Conservation (phyloP, 2,113 vertebrate species). For the Chascanopsetta lugubris region DNA sequence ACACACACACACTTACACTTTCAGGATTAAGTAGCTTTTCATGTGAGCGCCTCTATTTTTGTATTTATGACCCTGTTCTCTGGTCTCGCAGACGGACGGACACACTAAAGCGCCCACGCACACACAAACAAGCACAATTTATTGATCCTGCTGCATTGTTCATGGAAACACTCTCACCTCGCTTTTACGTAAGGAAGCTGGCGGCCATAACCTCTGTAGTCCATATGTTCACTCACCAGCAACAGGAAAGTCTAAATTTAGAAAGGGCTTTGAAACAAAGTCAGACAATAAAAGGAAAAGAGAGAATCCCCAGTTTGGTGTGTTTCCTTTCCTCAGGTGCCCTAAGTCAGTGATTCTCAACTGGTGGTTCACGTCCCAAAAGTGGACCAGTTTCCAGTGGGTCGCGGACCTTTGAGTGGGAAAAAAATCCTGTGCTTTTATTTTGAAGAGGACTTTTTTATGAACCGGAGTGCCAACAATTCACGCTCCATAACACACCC, state of each 20-base stretch:
- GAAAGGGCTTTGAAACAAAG: slow-evolving; percentile 13
- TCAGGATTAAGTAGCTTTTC: slow-evolving; percentile 37
- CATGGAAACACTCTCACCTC: slow-evolving; percentile 40
- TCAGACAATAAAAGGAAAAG: slow-evolving; percentile 31
- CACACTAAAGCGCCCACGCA: slow-evolving; percentile 50
- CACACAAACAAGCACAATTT: slow-evolving; percentile 54
- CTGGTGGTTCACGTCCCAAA: too few species aligned
- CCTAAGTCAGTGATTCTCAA: too few species aligned
- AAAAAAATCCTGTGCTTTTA: too few species aligned
- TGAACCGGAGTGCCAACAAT: too few species aligned
- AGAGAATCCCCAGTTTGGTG: too few species aligned
- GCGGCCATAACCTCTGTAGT: slow-evolving; percentile 43
- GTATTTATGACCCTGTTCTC: slow-evolving; percentile 37
- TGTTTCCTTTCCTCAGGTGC: too few species aligned
- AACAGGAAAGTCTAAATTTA: slow-evolving; percentile 54
- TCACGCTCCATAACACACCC: too few species aligned
- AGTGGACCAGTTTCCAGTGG: too few species aligned
- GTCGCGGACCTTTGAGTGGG: too few species aligned
- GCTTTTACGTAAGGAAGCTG: slow-evolving; percentile 64
- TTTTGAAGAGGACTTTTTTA: too few species aligned
- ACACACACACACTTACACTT: slow-evolving; percentile 37
- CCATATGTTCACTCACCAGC: slow-evolving; percentile 56
- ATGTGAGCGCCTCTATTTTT: slow-evolving; percentile 37
- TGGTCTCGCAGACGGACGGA: slow-evolving; percentile 31
- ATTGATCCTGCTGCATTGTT: slow-evolving; percentile 65